phyloP scores from a whole-genome alignment of 2,797 vertebrate genomes.

The Oreortyx pictus region DNA sequence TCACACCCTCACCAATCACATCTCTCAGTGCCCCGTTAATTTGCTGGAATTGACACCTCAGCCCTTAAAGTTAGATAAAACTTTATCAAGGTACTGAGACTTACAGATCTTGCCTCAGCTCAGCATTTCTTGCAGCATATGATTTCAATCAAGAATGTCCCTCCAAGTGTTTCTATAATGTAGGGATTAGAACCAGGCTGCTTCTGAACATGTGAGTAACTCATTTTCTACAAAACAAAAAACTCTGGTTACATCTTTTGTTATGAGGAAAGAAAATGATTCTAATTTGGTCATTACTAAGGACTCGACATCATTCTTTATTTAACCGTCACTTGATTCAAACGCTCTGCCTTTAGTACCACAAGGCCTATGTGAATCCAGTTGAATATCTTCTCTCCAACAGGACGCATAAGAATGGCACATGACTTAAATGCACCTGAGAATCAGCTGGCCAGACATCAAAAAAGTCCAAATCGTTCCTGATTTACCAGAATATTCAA shows the following conservation, averaged over 20 bases:
- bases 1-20: accelerated
- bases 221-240: not conserved
- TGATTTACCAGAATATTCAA: not conserved
- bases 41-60: not conserved
- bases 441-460: not conserved
- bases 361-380: not conserved
- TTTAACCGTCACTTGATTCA: not conserved
- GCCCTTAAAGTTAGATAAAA: not conserved
- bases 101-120: not conserved
- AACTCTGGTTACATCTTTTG: not conserved
- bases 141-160: not conserved
- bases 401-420: not conserved
- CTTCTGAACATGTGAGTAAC: not conserved
- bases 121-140: not conserved
- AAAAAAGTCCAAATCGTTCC: not conserved
- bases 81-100: not conserved
- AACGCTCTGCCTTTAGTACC: not conserved
- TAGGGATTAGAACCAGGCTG: not conserved
- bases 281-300: not conserved
- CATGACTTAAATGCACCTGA: not conserved
- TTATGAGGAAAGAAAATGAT: not conserved
- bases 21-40: accelerated
- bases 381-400: not conserved
- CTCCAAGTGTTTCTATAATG: not conserved
- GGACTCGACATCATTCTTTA: not conserved